Evolutionary conservation across 2,888 invertebrate genomes (phyloP), one percentile per base, ranked within the genome.

Genomic region (Ganaspis brasiliensis): DNA sequence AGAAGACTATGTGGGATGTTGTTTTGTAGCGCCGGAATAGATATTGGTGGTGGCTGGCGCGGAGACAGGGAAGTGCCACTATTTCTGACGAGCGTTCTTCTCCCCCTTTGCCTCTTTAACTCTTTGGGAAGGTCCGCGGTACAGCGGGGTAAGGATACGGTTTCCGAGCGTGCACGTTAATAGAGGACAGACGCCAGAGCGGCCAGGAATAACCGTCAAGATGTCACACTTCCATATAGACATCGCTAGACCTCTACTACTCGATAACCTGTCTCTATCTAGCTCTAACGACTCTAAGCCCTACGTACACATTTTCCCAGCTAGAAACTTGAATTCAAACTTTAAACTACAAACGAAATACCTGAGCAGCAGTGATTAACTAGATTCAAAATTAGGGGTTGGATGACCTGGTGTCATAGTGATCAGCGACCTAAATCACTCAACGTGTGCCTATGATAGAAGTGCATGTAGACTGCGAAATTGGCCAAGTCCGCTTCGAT

Each of bases 41-140:
- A 92, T 92, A 93, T 93, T 91, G 92, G 92, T 88, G 92, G 91
- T 92, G 92, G 92, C 92, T 92, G 89, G 88, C 88, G 88, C 85
- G 83, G 88, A 87, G 89, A 88, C 88, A 89, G 90, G 89, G 87
- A 90, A 91, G 90, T 89, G 91, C 89, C 91, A 92, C 91, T 92
- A 92, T 92, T 92, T 92, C 91, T 91, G 91, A 91, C 90, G 90
- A 87, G 85, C 83, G 83, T 81, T 81, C 81, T 84, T 82, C 77
- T 77, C 67, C 79, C 78, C 77, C 80, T 76, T 74, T 74, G 79
- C 71, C 80, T 79, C 78, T 77, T 79, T 70, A 77, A 80, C 80
- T 80, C 72, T 75, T 75, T 75, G 71, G 40, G 70, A 70, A 35
- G 70, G 59, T 72, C 21, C 61, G 45, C 67, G 77, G 61, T 35